Conservation (phyloP, 2,888 invertebrate genomes). For the Falcaria lacertinaria region DNA sequence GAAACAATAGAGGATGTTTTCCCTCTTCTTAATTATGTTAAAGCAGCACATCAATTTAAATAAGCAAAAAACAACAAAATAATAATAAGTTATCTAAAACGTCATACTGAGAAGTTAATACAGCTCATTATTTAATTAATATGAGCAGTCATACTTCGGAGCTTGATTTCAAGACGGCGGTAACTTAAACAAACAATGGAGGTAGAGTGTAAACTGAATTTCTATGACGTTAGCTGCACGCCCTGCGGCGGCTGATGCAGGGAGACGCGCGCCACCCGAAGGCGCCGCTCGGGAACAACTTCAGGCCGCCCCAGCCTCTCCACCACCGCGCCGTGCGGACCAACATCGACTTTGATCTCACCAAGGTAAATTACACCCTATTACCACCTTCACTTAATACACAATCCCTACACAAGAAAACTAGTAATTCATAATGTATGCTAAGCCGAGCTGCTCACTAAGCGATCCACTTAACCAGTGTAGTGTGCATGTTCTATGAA, state of each 20-base stretch:
- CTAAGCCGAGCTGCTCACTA: constrained; percentile 18
- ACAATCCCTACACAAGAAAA: constrained; percentile 12
- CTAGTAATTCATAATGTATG: constrained; percentile 31
- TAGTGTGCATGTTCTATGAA: constrained; percentile 17
- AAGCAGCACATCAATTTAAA: too few relatives aligned
- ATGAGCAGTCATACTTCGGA: too few relatives aligned
- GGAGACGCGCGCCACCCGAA: constrained; percentile 92
- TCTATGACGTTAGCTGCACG: constrained; percentile 84
- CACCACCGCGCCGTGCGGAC: constrained; percentile 97
- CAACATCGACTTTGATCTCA: constrained; percentile 96
- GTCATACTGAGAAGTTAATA: too few relatives aligned
- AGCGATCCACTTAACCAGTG: constrained; percentile 25
- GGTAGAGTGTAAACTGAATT: constrained; percentile 23
- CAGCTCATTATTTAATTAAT: too few relatives aligned
- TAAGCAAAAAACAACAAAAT: too few relatives aligned
- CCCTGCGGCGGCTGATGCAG: constrained; percentile 91
- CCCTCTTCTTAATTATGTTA: too few relatives aligned
- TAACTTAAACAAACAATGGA: not conserved
- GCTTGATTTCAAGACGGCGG: not conserved
- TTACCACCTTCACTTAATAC: constrained; percentile 6
- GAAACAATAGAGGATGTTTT: too few relatives aligned
- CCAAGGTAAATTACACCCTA: constrained; percentile 77
- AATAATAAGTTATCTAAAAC: too few relatives aligned
- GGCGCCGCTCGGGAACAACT: constrained; percentile 96
- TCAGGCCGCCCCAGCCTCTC: constrained; percentile 94